Evolutionary conservation across 2,888 invertebrate genomes (phyloP).

Genomic region (Tetranychus truncatus): DNA sequence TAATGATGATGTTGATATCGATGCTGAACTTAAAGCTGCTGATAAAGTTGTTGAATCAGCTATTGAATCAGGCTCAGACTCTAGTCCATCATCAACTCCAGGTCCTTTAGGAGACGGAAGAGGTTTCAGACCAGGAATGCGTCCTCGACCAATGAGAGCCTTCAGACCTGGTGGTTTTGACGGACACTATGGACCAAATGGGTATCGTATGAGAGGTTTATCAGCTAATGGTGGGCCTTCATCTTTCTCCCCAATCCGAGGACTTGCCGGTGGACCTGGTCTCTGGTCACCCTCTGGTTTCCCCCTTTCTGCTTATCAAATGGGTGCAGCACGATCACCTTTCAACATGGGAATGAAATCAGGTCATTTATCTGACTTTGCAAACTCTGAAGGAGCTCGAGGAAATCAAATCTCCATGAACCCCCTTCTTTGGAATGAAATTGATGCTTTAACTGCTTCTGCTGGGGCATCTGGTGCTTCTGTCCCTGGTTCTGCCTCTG

Average conservation of each 20-base stretch:
- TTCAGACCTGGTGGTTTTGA: neutral
- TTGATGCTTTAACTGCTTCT: neutral
- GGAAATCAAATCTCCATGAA: neutral
- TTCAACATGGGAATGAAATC: neutral
- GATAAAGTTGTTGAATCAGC: constrained; percentile 1
- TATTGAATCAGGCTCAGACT: neutral
- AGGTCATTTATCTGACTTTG: neutral
- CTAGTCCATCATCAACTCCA: neutral
- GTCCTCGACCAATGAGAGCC: neutral
- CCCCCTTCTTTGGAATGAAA: neutral
- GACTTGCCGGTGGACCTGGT: neutral
- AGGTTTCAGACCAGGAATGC: neutral
- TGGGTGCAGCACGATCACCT: neutral
- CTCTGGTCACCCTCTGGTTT: neutral
- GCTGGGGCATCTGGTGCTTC: neutral
- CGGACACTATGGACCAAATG: neutral
- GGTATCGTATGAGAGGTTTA: neutral
- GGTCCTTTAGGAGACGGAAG: neutral
- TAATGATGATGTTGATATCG: constrained; percentile 7
- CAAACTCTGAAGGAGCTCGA: neutral
- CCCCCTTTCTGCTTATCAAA: neutral
- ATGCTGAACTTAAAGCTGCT: neutral
- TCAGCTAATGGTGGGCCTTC: neutral
- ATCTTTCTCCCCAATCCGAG: neutral
- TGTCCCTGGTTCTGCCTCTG: neutral